These are phyloP conservation scores for Poecilia gillii DNA, from an alignment of 2,797 vertebrate species.

Conservation along the genomic window DNA sequence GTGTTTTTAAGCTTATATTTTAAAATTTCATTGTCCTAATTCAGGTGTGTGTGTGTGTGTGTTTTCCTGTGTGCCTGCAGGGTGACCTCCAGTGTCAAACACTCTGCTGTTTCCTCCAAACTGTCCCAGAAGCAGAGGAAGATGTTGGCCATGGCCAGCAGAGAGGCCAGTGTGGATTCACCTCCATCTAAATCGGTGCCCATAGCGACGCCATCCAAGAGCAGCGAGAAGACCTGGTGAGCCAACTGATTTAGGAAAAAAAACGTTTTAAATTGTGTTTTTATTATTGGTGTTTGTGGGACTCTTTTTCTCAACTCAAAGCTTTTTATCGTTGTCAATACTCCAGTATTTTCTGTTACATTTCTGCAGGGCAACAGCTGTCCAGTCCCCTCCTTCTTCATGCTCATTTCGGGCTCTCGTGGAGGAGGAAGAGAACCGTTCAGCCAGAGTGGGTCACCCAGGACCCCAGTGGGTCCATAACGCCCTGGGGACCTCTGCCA, in stretches of 20 bases:
- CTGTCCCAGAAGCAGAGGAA: constrained; percentile 98
- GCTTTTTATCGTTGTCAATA: no score
- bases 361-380: constrained; percentile 82
- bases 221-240: constrained; percentile 87
- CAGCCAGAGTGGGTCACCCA: constrained; percentile 46
- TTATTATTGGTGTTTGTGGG: no score
- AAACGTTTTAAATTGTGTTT: neutral
- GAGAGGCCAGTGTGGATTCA: constrained; percentile 84
- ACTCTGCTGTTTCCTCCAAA: constrained; percentile 82
- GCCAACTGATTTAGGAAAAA: constrained; percentile 36
- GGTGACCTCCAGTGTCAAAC: constrained; percentile 72
- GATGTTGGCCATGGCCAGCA: constrained; percentile 91
- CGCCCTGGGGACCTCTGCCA: constrained; percentile 32
- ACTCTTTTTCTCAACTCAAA: neutral
- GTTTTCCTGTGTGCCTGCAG: constrained; percentile 41
- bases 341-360: neutral
- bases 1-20: neutral
- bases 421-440: constrained; percentile 84
- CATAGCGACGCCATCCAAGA: constrained; percentile 75
- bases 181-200: constrained; percentile 66
- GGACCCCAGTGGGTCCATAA: constrained; percentile 49
- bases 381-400: constrained; percentile 79
- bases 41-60: constrained; percentile 6
- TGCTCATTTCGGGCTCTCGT: constrained; percentile 89
- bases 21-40: neutral